Evolutionary conservation across 2,113 vertebrate species (phyloP), one percentile per base, ranked within the genome.

Genomic region (Muntiacus muntjak): DNA sequence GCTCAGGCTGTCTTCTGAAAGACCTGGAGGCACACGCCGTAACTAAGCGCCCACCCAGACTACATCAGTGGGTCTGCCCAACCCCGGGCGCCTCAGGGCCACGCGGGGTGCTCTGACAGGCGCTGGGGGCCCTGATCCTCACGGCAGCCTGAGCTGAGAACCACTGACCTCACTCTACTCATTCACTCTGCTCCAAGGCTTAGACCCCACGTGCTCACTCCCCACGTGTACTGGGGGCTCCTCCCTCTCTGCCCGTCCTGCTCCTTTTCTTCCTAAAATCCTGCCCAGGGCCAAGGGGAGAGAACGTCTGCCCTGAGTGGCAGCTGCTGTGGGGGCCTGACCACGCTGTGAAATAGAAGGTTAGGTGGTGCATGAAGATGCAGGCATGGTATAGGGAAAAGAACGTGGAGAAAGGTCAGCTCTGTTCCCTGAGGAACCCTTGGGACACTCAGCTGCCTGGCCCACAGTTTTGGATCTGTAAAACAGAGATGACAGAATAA

Each of bases 201-300:
- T 15, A 79, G 78, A 19, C 2, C 25, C 47, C 25, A 52, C 76
- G 3, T 2, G 36, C 26, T 43, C 60, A 36, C 19, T 12, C 57
- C 17, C 40, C 16, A 0, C 6, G 33, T 14, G 81, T 25, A 9
- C 58, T 0, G 5, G 25, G 43, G 11, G 33, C 58, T 25, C 64
- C 64, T 21, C 64, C 67, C 26, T 43, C 11, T 30, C 14, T n/a
- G 17, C 43, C 58, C 16, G 4, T 5, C 54, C 0, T 23, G 25
- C 2, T n/a, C 67, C 3, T 21, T 62, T 23, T 62, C 60, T 43
- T 50, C 30, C 1, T 45, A 40, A n/a, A 45, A 62, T 10, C 47
- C 40, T 15, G 2, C 5, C 30, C 45, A 15, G 7, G 30, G 33
- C 45, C 23, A 21, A 7, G 0, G 1, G 36, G 1, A 5, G 52